Percentiles rank a stretch among this genome's conserved stretches.
Evolutionary conservation across 2,113 vertebrate species (phyloP).

Genomic region (Hippopotamus amphibius): DNA sequence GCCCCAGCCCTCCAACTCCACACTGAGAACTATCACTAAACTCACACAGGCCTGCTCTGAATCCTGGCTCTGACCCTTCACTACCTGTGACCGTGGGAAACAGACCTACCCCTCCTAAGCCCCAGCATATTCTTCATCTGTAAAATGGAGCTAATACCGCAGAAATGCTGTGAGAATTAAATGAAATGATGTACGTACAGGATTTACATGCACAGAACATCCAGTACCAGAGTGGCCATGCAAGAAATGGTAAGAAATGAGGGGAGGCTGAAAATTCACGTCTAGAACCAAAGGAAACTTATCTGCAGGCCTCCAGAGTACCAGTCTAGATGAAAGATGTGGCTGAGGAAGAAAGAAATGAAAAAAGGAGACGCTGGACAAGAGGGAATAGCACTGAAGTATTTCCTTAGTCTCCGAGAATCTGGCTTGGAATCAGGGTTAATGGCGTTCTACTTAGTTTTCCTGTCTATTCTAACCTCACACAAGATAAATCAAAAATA

Average conservation of each 20-base stretch:
- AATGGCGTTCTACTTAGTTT: neutral
- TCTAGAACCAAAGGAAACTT: conserved; percentile 32
- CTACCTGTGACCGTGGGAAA: neutral
- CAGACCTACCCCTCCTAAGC: neutral
- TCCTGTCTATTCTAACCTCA: neutral
- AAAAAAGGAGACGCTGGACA: neutral
- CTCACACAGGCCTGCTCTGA: neutral
- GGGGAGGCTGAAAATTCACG: neutral
- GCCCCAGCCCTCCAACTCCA: neutral
- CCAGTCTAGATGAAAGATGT: neutral
- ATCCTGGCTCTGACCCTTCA: neutral
- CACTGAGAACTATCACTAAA: neutral
- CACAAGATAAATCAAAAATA: conserved; percentile 45
- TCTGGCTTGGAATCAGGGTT: neutral
- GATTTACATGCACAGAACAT: neutral
- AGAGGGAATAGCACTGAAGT: neutral
- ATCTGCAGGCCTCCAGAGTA: neutral
- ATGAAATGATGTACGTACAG: neutral
- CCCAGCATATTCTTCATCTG: neutral
- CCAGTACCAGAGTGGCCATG: neutral
- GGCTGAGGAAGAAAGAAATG: neutral
- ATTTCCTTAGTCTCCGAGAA: neutral
- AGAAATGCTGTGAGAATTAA: neutral
- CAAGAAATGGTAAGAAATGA: neutral
- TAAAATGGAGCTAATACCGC: neutral